Conservation (phyloP, 1,140 invertebrate species). For the Ylistrum balloti region DNA sequence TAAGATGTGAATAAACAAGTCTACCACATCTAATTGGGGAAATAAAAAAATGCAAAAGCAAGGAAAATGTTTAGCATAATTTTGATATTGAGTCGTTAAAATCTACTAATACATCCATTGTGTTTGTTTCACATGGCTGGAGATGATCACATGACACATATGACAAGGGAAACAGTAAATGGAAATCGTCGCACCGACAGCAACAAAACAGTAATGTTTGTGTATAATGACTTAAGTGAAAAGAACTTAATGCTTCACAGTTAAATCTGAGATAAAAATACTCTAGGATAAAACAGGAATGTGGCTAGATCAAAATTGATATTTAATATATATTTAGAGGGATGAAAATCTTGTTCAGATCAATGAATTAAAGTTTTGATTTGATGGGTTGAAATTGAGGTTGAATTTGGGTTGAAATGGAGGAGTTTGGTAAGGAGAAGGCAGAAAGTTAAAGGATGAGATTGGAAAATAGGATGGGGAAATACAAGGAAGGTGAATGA, state of each 20-base stretch:
- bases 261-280: neutral
- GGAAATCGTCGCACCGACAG: too few relatives aligned
- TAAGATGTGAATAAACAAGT: neutral
- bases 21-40: neutral
- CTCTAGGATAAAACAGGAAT: neutral
- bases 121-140: slow-evolving; percentile 1
- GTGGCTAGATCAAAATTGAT: too few relatives aligned
- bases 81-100: neutral
- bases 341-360: neutral
- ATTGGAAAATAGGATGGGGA: neutral
- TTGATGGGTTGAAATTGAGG: neutral
- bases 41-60: neutral
- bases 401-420: neutral
- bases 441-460: neutral
- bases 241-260: neutral
- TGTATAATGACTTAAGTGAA: neutral
- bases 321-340: too few relatives aligned
- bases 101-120: neutral
- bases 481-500: neutral
- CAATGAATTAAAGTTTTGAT: neutral
- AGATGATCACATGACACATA: neutral
- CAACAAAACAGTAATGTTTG: neutral
- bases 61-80: neutral
- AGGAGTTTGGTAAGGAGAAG: neutral
- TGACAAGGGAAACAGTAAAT: neutral